Percentiles rank a stretch among this genome's conserved stretches.
Evolutionary conservation across 2,113 vertebrate genomes (phyloP).

Genomic region (Rhynchomys soricoides): DNA sequence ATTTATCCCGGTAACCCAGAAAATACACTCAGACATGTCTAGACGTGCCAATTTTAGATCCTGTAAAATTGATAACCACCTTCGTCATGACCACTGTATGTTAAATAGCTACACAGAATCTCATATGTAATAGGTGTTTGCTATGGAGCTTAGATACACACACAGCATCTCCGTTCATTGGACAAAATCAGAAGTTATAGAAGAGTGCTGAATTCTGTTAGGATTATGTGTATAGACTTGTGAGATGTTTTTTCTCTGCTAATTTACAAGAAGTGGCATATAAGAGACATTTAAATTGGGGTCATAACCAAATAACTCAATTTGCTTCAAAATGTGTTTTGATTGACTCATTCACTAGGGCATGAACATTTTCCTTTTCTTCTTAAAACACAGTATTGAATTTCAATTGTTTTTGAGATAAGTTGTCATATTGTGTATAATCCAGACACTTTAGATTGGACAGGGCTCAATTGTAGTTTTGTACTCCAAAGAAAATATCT

Average conservation of each 20-base stretch:
- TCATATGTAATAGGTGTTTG: background rate
- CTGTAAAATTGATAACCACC: background rate
- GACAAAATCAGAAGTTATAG: background rate
- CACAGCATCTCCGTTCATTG: background rate
- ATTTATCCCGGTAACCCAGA: background rate
- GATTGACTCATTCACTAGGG: background rate
- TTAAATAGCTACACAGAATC: background rate
- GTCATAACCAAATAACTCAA: background rate
- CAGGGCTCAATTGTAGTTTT: background rate
- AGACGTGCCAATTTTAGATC: background rate
- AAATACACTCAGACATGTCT: background rate
- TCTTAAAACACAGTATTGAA: background rate
- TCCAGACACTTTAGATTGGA: background rate
- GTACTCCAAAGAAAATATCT: background rate
- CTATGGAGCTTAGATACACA: background rate
- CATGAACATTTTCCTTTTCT: background rate
- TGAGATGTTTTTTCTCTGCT: background rate
- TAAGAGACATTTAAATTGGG: background rate
- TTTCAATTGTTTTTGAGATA: constrained; percentile 32
- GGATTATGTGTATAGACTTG: background rate
- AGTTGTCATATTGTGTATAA: background rate
- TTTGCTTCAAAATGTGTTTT: background rate
- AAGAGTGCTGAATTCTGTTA: background rate
- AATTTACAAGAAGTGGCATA: background rate
- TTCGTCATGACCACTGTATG: background rate